Evolutionary conservation across 2,113 vertebrate genomes (phyloP).

Genomic region (Channa maculata): DNA sequence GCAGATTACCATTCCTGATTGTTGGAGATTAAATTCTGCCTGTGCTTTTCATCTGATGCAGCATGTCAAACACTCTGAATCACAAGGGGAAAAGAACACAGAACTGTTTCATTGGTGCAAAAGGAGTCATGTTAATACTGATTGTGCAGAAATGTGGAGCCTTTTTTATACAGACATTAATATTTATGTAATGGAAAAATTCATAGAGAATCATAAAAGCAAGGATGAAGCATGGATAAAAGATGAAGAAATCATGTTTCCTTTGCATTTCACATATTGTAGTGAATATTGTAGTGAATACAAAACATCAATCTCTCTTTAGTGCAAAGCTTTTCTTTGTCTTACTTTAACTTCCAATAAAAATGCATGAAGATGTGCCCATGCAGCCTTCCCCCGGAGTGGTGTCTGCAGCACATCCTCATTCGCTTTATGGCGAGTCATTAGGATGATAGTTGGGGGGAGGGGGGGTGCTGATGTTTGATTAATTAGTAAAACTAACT

Average conservation of each 20-base stretch:
- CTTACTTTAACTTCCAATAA: slow-evolving; percentile 51
- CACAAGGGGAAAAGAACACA: slow-evolving; percentile 46
- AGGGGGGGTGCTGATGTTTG: slow-evolving; percentile 59
- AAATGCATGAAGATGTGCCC: slow-evolving; percentile 56
- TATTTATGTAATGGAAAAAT: slow-evolving; percentile 66
- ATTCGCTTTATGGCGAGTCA: slow-evolving; percentile 54
- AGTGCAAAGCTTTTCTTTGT: slow-evolving; percentile 18
- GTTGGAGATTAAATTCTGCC: slow-evolving; percentile 68
- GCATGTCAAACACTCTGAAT: slow-evolving; percentile 63
- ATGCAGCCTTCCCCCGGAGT: slow-evolving; percentile 31
- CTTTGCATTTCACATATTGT: slow-evolving; percentile 49
- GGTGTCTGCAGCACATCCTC: slow-evolving; percentile 45
- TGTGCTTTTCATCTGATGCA: slow-evolving; percentile 62
- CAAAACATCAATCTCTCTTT: slow-evolving; percentile 40
- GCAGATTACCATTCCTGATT: slow-evolving; percentile 74
- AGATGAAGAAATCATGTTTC: slow-evolving; percentile 37
- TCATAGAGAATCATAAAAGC: slow-evolving; percentile 35
- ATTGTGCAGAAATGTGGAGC: slow-evolving; percentile 50
- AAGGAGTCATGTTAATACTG: slow-evolving; percentile 62
- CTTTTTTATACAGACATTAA: slow-evolving; percentile 52
- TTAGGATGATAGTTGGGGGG: slow-evolving; percentile 54
- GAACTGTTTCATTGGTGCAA: slow-evolving; percentile 59
- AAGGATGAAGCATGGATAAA: slow-evolving; percentile 12
- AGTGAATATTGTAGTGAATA: slow-evolving; percentile 30
- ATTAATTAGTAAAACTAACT: slow-evolving; percentile 80